Percentiles rank a stretch among this genome's conserved stretches.
phyloP scores from a whole-genome alignment of 1,140 invertebrate species.

The Drosophila punjabiensis region DNA sequence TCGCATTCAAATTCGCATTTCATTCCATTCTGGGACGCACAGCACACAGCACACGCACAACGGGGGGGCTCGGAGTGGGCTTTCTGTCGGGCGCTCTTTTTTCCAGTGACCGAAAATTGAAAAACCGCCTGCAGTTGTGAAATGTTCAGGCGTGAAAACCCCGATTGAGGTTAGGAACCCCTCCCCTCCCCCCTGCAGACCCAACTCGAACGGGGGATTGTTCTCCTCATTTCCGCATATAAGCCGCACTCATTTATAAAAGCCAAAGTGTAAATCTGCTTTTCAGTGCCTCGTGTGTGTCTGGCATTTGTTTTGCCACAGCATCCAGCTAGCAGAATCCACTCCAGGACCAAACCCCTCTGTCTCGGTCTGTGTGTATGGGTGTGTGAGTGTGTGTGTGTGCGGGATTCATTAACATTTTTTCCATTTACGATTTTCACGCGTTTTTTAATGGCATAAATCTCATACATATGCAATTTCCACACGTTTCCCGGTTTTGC shows the following conservation, averaged over 20 bases:
- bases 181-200: neutral
- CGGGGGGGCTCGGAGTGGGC: slow-evolving; percentile 4
- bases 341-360: slow-evolving; percentile 25
- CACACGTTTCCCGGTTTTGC: slow-evolving; percentile 47
- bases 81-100: slow-evolving; percentile 46
- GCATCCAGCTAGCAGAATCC: slow-evolving; percentile 7
- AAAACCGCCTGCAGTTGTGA: slow-evolving; percentile 83
- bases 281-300: slow-evolving; percentile 40
- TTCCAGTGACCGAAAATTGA: slow-evolving; percentile 77
- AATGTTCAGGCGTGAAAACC: slow-evolving; percentile 82
- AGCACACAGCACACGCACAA: slow-evolving; percentile 28
- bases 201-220: neutral
- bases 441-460: slow-evolving; percentile 79
- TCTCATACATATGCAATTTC: slow-evolving; percentile 83
- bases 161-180: slow-evolving; percentile 68
- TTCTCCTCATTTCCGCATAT: slow-evolving; percentile 14
- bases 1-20: slow-evolving; percentile 69
- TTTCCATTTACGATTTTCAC: slow-evolving; percentile 78
- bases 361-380: slow-evolving; percentile 14
- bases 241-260: slow-evolving; percentile 65
- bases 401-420: slow-evolving; percentile 78
- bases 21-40: slow-evolving; percentile 72
- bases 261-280: slow-evolving; percentile 78
- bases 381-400: neutral
- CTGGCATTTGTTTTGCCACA: slow-evolving; percentile 50